Conservation (phyloP, 2,113 vertebrate species). For the Sakesphorus luctuosus region DNA sequence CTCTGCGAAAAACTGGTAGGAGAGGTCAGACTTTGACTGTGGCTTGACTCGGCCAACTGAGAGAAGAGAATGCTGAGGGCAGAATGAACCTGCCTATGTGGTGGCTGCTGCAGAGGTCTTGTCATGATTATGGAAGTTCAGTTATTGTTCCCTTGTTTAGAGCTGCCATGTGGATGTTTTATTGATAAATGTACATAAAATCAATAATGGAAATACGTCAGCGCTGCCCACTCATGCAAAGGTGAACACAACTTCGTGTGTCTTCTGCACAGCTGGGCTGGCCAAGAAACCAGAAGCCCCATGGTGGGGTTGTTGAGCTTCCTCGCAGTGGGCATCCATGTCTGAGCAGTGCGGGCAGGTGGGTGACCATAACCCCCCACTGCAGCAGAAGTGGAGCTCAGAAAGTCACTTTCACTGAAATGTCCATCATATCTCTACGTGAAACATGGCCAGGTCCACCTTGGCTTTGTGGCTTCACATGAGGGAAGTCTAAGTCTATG, state of each 20-base stretch:
- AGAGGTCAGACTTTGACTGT: not conserved
- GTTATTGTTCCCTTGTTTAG: not conserved
- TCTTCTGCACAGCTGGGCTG: not conserved
- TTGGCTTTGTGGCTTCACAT: fast-evolving
- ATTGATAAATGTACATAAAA: not conserved
- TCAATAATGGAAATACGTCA: not conserved
- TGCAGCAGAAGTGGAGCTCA: not conserved
- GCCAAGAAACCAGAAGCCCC: not conserved
- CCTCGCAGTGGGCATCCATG: fast-evolving
- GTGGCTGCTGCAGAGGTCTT: not conserved
- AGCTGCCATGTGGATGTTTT: not conserved
- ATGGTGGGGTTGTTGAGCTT: not conserved
- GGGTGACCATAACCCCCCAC: not conserved
- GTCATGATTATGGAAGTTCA: not conserved
- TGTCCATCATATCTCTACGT: not conserved
- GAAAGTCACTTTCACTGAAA: not conserved
- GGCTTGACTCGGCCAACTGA: not conserved
- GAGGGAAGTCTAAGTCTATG: not conserved
- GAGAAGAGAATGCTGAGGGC: not conserved
- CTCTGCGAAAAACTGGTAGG: not conserved
- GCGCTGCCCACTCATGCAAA: not conserved
- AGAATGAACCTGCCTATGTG: not conserved
- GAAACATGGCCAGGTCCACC: not conserved
- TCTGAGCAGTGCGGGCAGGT: not conserved
- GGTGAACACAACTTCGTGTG: not conserved